Percentiles rank a stretch among this genome's conserved stretches.
Evolutionary conservation across 2,797 vertebrate species (phyloP).

Genomic region (Ambastaia sidthimunki): DNA sequence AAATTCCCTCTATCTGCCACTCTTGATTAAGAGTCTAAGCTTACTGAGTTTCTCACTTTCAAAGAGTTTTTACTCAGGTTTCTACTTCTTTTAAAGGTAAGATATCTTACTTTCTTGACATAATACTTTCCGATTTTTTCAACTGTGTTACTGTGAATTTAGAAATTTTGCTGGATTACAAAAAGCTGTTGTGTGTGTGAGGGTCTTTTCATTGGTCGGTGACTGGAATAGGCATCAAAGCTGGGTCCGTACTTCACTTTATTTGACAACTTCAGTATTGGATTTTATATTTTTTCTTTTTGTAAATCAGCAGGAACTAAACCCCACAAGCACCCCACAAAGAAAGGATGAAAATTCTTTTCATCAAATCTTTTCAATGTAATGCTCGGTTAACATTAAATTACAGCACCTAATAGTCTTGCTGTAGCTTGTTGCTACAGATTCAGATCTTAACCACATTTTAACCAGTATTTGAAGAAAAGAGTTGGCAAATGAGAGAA

Average conservation of each 20-base stretch:
- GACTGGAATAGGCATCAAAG: neutral
- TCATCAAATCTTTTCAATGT: neutral
- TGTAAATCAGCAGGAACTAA: neutral
- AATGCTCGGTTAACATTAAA: neutral
- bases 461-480: conserved; percentile 5
- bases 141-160: neutral
- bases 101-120: conserved; percentile 24
- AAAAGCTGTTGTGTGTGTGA: neutral
- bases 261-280: neutral
- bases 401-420: neutral
- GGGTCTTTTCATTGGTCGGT: neutral
- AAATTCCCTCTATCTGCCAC: conserved; percentile 26
- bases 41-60: conserved; percentile 30
- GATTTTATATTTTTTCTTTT: neutral
- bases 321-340: neutral
- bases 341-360: neutral
- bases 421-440: neutral
- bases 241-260: neutral
- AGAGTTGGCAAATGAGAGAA: neutral
- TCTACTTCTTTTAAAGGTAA: conserved; percentile 11
- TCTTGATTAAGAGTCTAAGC: conserved; percentile 35
- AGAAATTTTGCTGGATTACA: neutral
- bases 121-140: conserved; percentile 1
- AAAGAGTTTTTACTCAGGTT: conserved; percentile 27
- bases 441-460: neutral